phyloP scores from a whole-genome alignment of 2,113 vertebrate genomes.

The Catharus bicknelli region DNA sequence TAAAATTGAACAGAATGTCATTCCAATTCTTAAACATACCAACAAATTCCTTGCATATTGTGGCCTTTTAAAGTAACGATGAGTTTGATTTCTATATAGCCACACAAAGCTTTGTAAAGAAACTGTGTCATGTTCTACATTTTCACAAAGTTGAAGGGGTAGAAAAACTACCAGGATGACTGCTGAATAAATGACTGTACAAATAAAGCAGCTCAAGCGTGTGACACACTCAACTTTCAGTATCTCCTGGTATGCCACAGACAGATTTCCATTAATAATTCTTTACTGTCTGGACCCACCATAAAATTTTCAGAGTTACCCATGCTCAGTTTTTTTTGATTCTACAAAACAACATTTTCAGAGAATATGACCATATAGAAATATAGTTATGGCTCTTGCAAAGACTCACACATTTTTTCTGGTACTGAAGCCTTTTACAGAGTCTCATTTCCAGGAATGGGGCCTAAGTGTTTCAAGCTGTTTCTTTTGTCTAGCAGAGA shows the following conservation, averaged over 20 bases:
- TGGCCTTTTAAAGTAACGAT: neutral
- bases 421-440: neutral
- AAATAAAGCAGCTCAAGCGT: constrained; percentile 21
- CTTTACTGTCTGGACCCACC: neutral
- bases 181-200: constrained; percentile 21
- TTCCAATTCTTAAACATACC: neutral
- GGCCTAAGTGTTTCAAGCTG: neutral
- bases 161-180: neutral
- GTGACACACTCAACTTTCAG: neutral
- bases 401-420: neutral
- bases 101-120: neutral
- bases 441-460: neutral
- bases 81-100: neutral
- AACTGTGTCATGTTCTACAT: neutral
- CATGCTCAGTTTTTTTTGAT: neutral
- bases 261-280: constrained; percentile 13
- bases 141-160: neutral
- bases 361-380: neutral
- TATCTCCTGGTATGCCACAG: neutral
- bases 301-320: neutral
- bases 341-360: neutral
- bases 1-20: neutral
- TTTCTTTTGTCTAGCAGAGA: neutral
- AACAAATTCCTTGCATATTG: neutral
- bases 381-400: neutral